A percentile compares a stretch with the other conserved stretches of the same genome.
Conservation (phyloP, 2,797 vertebrate genomes). For the Distichodus sexfasciatus region DNA sequence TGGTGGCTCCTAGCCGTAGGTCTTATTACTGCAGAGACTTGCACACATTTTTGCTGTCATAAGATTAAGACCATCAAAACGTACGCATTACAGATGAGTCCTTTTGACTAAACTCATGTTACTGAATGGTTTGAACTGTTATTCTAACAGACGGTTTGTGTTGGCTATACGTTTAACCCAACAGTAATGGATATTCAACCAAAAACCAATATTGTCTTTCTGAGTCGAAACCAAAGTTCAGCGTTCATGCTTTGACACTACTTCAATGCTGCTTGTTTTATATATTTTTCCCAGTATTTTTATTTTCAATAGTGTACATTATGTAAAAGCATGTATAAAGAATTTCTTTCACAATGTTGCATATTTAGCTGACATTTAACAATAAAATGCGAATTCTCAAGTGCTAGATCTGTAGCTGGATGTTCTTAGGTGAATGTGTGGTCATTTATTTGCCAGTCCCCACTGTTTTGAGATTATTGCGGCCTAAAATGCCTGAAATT, state of each 20-base stretch:
- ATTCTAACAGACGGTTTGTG: neutral
- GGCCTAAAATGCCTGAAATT: too few species aligned
- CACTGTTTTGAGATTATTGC: too few species aligned
- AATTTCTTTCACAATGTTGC: slow-evolving; percentile 59
- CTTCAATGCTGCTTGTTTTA: slow-evolving; percentile 70
- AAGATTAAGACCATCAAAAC: neutral
- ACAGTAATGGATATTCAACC: slow-evolving; percentile 16
- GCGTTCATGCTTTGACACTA: slow-evolving; percentile 65
- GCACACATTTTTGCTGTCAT: slow-evolving; percentile 5
- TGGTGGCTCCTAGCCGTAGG: slow-evolving; percentile 20
- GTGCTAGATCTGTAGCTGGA: neutral
- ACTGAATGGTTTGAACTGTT: neutral
- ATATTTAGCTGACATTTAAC: slow-evolving; percentile 71
- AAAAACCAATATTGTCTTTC: slow-evolving; percentile 47
- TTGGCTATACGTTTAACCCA: neutral
- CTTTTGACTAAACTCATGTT: neutral
- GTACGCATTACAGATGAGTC: neutral
- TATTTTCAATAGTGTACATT: slow-evolving; percentile 66
- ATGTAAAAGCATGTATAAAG: slow-evolving; percentile 79
- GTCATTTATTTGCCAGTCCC: too few species aligned
- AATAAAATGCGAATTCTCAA: slow-evolving; percentile 71
- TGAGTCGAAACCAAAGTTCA: slow-evolving; percentile 76
- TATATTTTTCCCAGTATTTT: slow-evolving; percentile 53
- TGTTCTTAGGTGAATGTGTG: neutral
- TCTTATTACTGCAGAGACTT: slow-evolving; percentile 5